Percentiles rank a stretch among this genome's conserved stretches.
Evolutionary conservation across 2,888 invertebrate species (phyloP).

Genomic region (Leucania comma): DNA sequence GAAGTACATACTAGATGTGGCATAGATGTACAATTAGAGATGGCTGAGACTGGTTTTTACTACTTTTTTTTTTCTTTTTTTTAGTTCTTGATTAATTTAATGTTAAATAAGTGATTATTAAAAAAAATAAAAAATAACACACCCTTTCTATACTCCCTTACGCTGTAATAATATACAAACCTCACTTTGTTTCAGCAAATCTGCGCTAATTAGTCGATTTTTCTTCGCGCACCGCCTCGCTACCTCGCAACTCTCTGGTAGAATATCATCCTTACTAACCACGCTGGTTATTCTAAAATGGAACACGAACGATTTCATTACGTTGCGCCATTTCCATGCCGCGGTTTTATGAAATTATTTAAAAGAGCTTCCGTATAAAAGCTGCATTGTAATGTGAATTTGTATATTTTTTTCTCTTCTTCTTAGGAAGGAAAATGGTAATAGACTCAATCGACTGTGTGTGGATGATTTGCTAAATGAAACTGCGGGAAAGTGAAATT

Average conservation of each 20-base stretch:
- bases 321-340: conserved; percentile 34
- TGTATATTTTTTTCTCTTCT: conserved; percentile 19
- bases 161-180: not conserved
- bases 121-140: no score
- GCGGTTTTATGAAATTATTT: conserved; percentile 51
- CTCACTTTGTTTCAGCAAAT: not conserved
- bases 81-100: no score
- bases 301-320: conserved; percentile 31
- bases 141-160: no score
- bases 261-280: conserved; percentile 1
- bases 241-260: not conserved
- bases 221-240: not conserved
- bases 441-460: conserved; percentile 36
- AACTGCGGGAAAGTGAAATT: not conserved
- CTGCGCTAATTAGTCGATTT: not conserved
- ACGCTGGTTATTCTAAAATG: conserved; percentile 18
- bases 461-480: conserved; percentile 13
- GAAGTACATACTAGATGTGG: no score
- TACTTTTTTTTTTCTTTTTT: no score
- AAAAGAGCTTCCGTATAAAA: conserved; percentile 38
- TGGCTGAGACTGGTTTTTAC: no score
- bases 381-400: conserved; percentile 56
- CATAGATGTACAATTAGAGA: no score
- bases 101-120: no score
- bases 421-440: conserved; percentile 19